phyloP scores from a whole-genome alignment of 2,797 vertebrate species.

The Phrynocephalus vlangalii region DNA sequence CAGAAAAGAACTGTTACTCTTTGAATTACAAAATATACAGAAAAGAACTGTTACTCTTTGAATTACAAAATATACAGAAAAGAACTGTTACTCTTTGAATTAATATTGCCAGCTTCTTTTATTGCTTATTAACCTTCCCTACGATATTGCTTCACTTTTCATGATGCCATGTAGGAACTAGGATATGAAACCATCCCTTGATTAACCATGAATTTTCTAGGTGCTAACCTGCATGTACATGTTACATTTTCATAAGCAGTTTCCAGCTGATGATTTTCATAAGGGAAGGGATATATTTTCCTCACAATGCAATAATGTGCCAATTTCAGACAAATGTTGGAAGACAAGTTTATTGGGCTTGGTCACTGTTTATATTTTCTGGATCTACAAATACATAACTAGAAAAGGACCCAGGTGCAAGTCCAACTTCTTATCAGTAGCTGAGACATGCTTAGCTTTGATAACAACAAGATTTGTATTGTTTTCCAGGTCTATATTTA shows the following conservation, averaged over 20 bases:
- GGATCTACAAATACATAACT: neutral
- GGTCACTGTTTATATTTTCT: no score
- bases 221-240: neutral
- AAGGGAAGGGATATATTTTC: neutral
- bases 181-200: fast-evolving
- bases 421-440: neutral
- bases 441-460: neutral
- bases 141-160: no score
- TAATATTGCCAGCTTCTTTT: no score
- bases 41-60: no score
- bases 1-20: no score
- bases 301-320: neutral
- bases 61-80: no score
- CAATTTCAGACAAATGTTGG: no score
- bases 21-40: no score
- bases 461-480: neutral
- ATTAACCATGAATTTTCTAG: conserved; percentile 22
- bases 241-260: neutral
- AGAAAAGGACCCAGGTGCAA: neutral
- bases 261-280: neutral
- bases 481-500: neutral
- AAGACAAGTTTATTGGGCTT: no score
- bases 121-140: no score
- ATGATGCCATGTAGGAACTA: neutral
- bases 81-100: no score